These are phyloP conservation scores for Psix sp. DNA, from an alignment of 1,140 invertebrate genomes.

Conservation along the genomic window DNA sequence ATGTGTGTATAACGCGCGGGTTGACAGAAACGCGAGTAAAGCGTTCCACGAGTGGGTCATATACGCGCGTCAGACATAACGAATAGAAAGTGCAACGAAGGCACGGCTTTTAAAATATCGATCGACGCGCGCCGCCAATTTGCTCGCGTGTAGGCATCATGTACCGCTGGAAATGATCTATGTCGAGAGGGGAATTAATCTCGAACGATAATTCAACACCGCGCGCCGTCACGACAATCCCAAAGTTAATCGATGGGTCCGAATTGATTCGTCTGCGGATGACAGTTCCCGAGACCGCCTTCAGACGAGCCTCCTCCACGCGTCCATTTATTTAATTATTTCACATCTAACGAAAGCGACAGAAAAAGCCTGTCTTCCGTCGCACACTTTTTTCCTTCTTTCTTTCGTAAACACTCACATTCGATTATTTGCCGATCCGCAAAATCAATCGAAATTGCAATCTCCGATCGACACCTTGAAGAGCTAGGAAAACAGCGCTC, in stretches of 20 bases:
- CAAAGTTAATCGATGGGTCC: constrained; percentile 69
- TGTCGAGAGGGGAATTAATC: constrained; percentile 66
- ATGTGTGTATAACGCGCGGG: constrained; percentile 42
- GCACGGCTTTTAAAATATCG: constrained; percentile 57
- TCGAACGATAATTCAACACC: constrained; percentile 66
- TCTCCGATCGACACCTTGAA: constrained; percentile 18
- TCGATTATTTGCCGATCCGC: constrained; percentile 23
- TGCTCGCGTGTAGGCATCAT: constrained; percentile 52
- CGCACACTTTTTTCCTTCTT: not conserved
- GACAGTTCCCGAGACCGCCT: constrained; percentile 64
- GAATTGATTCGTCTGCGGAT: constrained; percentile 65
- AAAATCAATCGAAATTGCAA: constrained; percentile 39
- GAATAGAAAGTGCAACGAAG: constrained; percentile 50
- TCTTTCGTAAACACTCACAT: constrained; percentile 6
- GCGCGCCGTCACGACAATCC: constrained; percentile 67
- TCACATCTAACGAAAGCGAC: not conserved
- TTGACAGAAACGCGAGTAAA: constrained; percentile 56
- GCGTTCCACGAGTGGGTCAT: constrained; percentile 49
- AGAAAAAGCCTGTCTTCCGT: too few relatives aligned
- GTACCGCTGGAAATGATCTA: constrained; percentile 58
- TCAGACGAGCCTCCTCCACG: constrained; percentile 36
- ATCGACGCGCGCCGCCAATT: constrained; percentile 41
- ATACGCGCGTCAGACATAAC: constrained; percentile 47
- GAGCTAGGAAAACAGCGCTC: constrained; percentile 31
- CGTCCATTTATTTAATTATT: not conserved